A percentile compares a stretch with the other conserved stretches of the same genome.
These are phyloP conservation scores for Percopsis omiscomaycus DNA, from an alignment of 2,797 vertebrate species.

Conservation along the genomic window DNA sequence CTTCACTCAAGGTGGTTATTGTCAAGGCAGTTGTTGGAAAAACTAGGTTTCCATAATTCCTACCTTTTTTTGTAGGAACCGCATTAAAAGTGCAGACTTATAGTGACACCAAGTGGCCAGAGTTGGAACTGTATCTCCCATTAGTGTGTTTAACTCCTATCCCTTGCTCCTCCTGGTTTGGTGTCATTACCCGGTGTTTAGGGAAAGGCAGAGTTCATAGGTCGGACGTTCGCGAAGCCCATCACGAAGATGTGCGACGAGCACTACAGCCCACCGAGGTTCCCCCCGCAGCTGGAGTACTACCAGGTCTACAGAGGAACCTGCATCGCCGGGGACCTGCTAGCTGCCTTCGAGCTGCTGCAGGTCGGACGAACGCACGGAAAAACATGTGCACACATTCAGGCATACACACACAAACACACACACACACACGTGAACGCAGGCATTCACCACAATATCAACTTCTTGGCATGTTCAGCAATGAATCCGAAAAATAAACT, in stretches of 20 bases:
- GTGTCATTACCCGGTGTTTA: slow-evolving; percentile 59
- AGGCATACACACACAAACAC: neutral
- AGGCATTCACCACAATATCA: neutral
- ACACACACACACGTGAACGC: slow-evolving; percentile 7
- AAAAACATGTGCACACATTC: neutral
- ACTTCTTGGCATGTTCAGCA: too few relatives aligned
- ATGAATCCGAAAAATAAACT: neutral
- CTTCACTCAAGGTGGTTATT: neutral
- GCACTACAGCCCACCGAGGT: slow-evolving; percentile 87
- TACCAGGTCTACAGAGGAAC: slow-evolving; percentile 96
- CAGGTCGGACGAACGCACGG: slow-evolving; percentile 78
- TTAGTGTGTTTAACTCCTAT: slow-evolving; percentile 35
- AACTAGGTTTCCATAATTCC: neutral
- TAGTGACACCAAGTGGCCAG: slow-evolving; percentile 49
- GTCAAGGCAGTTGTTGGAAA: neutral
- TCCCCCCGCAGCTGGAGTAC: slow-evolving; percentile 94
- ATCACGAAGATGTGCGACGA: slow-evolving; percentile 96
- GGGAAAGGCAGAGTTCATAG: slow-evolving; percentile 98
- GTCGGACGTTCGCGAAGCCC: slow-evolving; percentile 93
- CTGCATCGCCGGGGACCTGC: slow-evolving; percentile 87
- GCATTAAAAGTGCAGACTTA: slow-evolving; percentile 1
- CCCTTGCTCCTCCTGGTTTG: slow-evolving; percentile 38
- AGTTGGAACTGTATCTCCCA: slow-evolving; percentile 34
- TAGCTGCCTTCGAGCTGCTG: slow-evolving; percentile 95
- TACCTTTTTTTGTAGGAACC: neutral